A percentile compares a stretch with the other conserved stretches of the same genome.
Conservation (phyloP, 2,888 invertebrate genomes). For the Apoda limacodes region DNA sequence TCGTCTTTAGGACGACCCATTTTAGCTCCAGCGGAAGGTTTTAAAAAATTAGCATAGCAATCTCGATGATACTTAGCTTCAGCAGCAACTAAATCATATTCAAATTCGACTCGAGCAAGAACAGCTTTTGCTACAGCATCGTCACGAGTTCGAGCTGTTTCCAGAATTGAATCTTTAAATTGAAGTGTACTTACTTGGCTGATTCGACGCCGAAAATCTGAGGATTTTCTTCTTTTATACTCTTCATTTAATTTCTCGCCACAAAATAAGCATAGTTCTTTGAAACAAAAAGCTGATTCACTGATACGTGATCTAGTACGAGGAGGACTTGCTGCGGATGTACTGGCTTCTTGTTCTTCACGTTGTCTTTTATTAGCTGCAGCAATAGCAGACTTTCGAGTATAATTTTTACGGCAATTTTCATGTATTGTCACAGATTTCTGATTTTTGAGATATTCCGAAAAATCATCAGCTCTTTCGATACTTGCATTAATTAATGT, state of each 20-base stretch:
- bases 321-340: too few relatives aligned
- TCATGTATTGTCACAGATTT: constrained; percentile 25
- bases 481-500: constrained; percentile 23
- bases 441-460: constrained; percentile 20
- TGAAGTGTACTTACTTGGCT: constrained; percentile 22
- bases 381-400: constrained; percentile 24
- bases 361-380: constrained; percentile 26
- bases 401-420: constrained; percentile 25
- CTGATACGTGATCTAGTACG: constrained; percentile 24
- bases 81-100: too few relatives aligned
- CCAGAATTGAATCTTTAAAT: constrained; percentile 11
- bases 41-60: constrained; percentile 27
- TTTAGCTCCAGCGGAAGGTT: constrained; percentile 26
- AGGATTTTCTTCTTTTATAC: constrained; percentile 22
- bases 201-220: constrained; percentile 23
- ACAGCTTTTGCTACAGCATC: constrained; percentile 25
- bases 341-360: constrained; percentile 26
- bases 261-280: too few relatives aligned
- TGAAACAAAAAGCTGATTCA: constrained; percentile 28
- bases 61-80: constrained; percentile 29
- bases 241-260: too few relatives aligned
- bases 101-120: constrained; percentile 18
- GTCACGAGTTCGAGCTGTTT: constrained; percentile 16
- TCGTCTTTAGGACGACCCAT: constrained; percentile 28
- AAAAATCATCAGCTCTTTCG: constrained; percentile 24